Percentiles rank a stretch among this genome's conserved stretches.
phyloP scores from a whole-genome alignment of 1,140 invertebrate species.

The Eupristina koningsbergeri region DNA sequence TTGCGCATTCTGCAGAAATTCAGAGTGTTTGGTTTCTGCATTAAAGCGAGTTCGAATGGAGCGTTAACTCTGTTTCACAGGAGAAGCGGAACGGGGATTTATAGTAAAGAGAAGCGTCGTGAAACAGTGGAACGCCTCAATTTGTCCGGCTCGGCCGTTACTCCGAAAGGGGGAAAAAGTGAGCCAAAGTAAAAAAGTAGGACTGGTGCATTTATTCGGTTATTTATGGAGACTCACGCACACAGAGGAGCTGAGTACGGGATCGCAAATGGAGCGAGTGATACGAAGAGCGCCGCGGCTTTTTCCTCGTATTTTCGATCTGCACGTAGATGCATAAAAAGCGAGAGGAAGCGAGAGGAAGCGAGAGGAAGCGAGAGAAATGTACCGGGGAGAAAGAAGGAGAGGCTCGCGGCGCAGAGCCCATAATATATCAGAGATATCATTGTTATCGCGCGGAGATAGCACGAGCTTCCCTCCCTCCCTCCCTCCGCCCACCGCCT shows the following conservation, averaged over 20 bases:
- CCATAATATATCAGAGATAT: constrained; percentile 64
- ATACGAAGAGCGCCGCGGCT: not conserved
- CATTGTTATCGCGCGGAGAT: constrained; percentile 62
- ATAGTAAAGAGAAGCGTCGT: not conserved
- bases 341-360: constrained; percentile 18
- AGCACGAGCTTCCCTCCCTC: constrained; percentile 29
- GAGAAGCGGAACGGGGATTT: not conserved
- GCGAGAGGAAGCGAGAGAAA: constrained; percentile 6
- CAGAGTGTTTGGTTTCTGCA: not conserved
- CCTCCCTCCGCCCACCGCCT: constrained; percentile 9
- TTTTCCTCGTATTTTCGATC: constrained; percentile 42
- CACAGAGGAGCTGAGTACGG: constrained; percentile 6
- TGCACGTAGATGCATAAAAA: constrained; percentile 36
- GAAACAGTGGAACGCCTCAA: not conserved
- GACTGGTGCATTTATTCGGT: constrained; percentile 25
- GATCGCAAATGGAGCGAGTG: constrained; percentile 33
- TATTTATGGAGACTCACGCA: constrained; percentile 28
- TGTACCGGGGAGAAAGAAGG: not conserved
- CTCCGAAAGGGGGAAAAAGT: not conserved
- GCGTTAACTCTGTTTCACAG: not conserved
- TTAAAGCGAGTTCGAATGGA: not conserved
- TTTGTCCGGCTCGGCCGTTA: not conserved
- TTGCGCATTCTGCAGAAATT: not conserved
- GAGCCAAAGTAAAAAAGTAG: not conserved
- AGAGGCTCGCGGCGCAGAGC: constrained; percentile 54